Conservation (phyloP, 2,113 vertebrate species). For the Axis porcinus region DNA sequence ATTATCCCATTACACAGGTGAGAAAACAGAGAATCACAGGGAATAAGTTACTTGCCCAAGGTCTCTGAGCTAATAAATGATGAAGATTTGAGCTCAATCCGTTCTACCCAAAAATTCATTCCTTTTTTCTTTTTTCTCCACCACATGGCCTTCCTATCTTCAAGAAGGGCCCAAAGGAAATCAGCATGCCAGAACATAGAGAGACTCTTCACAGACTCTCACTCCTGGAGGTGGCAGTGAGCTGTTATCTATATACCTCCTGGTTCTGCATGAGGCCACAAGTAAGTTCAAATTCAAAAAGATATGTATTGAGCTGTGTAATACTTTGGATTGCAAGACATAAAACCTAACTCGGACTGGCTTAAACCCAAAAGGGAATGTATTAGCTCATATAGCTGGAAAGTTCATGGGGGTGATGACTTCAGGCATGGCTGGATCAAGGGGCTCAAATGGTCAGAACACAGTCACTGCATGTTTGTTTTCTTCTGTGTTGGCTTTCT, state of each 20-base stretch:
- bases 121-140: too few relatives aligned
- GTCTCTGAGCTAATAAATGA: not conserved
- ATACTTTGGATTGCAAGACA: not conserved
- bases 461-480: not conserved
- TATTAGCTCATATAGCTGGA: not conserved
- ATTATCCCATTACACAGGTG: too few relatives aligned
- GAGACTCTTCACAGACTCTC: not conserved
- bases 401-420: not conserved
- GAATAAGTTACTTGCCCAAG: too few relatives aligned
- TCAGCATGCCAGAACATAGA: not conserved
- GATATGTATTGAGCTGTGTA: not conserved
- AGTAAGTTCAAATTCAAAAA: not conserved
- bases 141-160: not conserved
- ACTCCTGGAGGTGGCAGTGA: not conserved
- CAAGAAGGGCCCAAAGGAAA: not conserved
- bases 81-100: not conserved
- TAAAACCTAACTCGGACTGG: not conserved
- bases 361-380: not conserved
- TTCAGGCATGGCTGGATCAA: conserved; percentile 1
- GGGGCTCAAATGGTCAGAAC: not conserved
- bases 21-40: not conserved
- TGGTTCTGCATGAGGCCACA: not conserved
- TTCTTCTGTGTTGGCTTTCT: not conserved
- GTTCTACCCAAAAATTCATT: not conserved
- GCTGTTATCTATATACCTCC: not conserved